These are phyloP conservation scores for Drosophila punjabiensis DNA, from an alignment of 1,140 invertebrate genomes.

Conservation along the genomic window DNA sequence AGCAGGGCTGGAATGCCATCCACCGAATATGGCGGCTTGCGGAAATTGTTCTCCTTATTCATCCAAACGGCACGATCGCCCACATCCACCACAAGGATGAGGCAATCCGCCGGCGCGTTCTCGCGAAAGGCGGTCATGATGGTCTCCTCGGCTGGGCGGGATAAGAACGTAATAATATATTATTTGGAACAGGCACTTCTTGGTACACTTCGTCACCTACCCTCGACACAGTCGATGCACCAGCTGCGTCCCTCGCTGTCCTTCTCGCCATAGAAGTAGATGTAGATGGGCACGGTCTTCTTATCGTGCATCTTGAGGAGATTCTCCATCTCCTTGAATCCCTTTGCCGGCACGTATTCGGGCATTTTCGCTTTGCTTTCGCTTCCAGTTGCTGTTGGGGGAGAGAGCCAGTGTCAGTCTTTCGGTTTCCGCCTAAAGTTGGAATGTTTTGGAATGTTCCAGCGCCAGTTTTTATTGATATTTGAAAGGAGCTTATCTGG, in stretches of 20 bases:
- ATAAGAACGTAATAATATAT: background rate
- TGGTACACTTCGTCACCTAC: constrained; percentile 28
- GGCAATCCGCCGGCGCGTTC: constrained; percentile 36
- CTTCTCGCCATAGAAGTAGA: constrained; percentile 71
- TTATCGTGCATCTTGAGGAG: constrained; percentile 35
- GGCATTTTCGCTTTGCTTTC: constrained; percentile 63
- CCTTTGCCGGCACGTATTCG: constrained; percentile 65
- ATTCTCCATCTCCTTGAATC: constrained; percentile 53
- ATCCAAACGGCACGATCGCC: constrained; percentile 58
- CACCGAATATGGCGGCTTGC: constrained; percentile 31
- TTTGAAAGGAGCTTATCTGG: too few relatives aligned
- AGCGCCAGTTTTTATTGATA: too few relatives aligned
- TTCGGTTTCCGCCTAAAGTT: too few relatives aligned
- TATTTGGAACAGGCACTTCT: background rate
- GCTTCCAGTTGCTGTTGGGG: background rate
- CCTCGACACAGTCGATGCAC: constrained; percentile 69
- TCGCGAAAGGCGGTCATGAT: constrained; percentile 53
- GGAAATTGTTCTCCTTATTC: constrained; percentile 46
- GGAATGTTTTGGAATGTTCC: too few relatives aligned
- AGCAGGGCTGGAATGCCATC: constrained; percentile 45
- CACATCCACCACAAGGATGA: constrained; percentile 65
- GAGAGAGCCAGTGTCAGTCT: too few relatives aligned
- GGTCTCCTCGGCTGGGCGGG: constrained; percentile 41
- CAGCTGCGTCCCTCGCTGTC: constrained; percentile 60
- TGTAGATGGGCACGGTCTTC: constrained; percentile 42